phyloP scores from a whole-genome alignment of 2,113 vertebrate genomes.

The Pagrus major region DNA sequence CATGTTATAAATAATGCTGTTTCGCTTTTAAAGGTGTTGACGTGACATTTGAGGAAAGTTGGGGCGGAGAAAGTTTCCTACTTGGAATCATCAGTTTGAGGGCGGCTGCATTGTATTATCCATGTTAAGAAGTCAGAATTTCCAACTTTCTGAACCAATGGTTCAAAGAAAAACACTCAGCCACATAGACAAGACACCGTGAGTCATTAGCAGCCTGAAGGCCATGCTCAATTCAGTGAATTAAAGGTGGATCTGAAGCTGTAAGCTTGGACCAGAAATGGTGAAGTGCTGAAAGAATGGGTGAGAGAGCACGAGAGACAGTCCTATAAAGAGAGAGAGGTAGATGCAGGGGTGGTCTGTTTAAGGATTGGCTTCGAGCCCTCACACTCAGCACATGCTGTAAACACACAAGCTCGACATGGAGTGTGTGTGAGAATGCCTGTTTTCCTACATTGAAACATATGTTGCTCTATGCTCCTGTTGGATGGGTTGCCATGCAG shows the following conservation, averaged over 20 bases:
- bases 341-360: slow-evolving; percentile 17
- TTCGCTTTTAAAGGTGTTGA: slow-evolving; percentile 49
- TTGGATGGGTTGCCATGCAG: not conserved
- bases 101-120: slow-evolving; percentile 22
- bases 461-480: not conserved
- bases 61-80: slow-evolving; percentile 45
- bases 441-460: not conserved
- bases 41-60: slow-evolving; percentile 30
- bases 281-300: slow-evolving; percentile 9
- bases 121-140: slow-evolving; percentile 33
- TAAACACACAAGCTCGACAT: slow-evolving; percentile 6
- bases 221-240: not conserved
- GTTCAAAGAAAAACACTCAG: slow-evolving; percentile 4
- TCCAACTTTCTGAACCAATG: slow-evolving; percentile 23
- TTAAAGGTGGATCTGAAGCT: not conserved
- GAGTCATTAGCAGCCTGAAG: slow-evolving; percentile 24
- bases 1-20: slow-evolving; percentile 25
- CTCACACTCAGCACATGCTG: not conserved
- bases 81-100: slow-evolving; percentile 10
- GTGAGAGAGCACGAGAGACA: not conserved
- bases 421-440: not conserved
- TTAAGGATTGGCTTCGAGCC: slow-evolving; percentile 1
- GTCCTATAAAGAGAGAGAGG: not conserved
- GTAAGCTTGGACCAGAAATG: not conserved
- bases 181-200: slow-evolving; percentile 22